Base-by-base conservation (phyloP, 2,888 invertebrate genomes). In the Alsophila aescularia region DNA sequence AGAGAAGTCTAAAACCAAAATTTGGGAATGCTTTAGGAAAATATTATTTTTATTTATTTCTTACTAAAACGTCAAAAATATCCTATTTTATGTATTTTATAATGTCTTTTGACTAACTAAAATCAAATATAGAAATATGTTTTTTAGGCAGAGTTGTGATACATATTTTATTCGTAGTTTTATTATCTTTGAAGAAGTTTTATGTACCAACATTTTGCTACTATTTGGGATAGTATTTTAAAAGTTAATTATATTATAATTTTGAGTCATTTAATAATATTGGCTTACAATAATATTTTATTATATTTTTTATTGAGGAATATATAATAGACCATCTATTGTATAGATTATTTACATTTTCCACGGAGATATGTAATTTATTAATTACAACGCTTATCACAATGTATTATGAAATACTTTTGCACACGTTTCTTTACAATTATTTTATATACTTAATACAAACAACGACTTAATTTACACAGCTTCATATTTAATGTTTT, bases 331-430 rank as follows among this genome's bases (percentile, higher is more conserved):
- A 32, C 12, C 12, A 31, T 39, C 31, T 21, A 8, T 24, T 7
- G 5, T 24, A 24, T 6, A 29, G 27, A 47, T 18, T 65, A 59
- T 51, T 60, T 36, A 57, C 51, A 60, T 62, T 66, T 55, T 41
- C 55, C 49, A 56, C 36, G 50, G 24, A 69, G 74, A 77, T 79
- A 78, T 79, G 77, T 72, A 68, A 72, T 73, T 67, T 60, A 48
- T 67, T 64, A 58, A 67, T 66, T 66, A 73, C 59, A 69, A 69
- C 65, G 62, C 73, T 71, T 81, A 83, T 81, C 79, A 82, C 80
- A 77, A 69, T 65, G 58, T 72, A 67, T 76, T 73, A 77, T 72
- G 67, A 71, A 67, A 66, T 64, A 69, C 55, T 47, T 66, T 64
- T 64, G 64, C 63, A 64, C 61, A 48, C 13, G 27, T 48, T 45